Percentiles rank a stretch among this genome's conserved stretches.
Evolutionary conservation across 2,888 invertebrate species (phyloP).

Genomic region (Chironomus tentans): DNA sequence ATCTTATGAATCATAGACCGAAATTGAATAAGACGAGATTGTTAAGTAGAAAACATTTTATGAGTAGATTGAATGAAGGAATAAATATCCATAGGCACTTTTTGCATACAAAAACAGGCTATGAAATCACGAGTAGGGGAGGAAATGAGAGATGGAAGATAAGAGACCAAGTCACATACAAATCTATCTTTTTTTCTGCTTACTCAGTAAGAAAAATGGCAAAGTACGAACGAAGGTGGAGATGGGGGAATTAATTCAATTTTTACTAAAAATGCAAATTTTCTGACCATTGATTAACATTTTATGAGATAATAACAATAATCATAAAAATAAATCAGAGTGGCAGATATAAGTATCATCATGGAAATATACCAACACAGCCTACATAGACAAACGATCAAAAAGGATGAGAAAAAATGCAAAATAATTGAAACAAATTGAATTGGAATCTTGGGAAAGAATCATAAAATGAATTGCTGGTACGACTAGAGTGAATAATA

Average conservation of each 20-base stretch:
- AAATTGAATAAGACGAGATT: not conserved
- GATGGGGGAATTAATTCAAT: not conserved
- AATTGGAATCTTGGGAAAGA: too few relatives aligned
- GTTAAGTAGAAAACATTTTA: not conserved
- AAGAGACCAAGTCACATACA: not conserved
- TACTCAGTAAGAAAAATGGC: not conserved
- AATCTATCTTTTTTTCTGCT: not conserved
- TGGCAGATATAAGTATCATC: too few relatives aligned
- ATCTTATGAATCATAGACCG: not conserved
- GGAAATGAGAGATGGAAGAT: not conserved
- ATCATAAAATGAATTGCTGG: too few relatives aligned
- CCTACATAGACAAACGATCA: not conserved
- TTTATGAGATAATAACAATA: not conserved
- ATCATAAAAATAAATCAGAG: not conserved
- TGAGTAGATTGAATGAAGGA: not conserved
- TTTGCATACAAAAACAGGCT: not conserved
- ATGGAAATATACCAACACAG: too few relatives aligned
- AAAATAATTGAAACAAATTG: not conserved
- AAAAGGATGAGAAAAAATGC: not conserved
- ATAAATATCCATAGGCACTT: not conserved
- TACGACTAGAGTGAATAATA: too few relatives aligned
- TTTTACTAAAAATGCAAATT: not conserved
- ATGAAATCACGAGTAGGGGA: not conserved
- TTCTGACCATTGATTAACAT: not conserved
- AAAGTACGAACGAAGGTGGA: not conserved